Conservation (phyloP, 2,113 vertebrate genomes). For the Rallus limicola region DNA sequence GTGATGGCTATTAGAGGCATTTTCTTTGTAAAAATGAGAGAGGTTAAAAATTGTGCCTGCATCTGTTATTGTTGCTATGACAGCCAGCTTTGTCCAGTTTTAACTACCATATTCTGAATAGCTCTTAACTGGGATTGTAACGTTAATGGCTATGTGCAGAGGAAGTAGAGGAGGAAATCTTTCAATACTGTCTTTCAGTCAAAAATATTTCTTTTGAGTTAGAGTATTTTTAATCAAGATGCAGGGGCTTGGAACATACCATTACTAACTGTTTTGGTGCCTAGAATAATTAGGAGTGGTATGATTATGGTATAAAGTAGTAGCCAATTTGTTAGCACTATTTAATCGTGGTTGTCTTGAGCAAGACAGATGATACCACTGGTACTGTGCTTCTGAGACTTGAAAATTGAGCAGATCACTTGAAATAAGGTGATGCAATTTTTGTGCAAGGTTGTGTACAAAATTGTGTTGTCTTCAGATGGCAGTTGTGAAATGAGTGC, state of each 20-base stretch:
- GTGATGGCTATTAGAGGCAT: not conserved
- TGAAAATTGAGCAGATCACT: not conserved
- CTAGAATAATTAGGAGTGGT: not conserved
- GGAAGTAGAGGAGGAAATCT: not conserved
- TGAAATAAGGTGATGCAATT: constrained; percentile 24
- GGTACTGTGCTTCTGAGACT: not conserved
- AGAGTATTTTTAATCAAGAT: not conserved
- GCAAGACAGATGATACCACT: not conserved
- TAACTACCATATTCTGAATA: not conserved
- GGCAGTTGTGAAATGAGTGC: not conserved
- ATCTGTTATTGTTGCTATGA: constrained; percentile 1
- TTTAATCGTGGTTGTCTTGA: not conserved
- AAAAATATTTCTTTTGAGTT: not conserved
- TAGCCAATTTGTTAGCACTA: not conserved
- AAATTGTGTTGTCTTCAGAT: not conserved
- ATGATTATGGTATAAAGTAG: fast-evolving
- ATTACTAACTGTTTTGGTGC: not conserved
- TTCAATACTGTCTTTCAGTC: not conserved
- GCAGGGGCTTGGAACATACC: not conserved
- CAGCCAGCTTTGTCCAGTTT: constrained; percentile 16
- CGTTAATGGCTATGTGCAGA: not conserved
- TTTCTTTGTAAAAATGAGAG: not conserved
- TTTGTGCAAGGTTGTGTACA: not conserved
- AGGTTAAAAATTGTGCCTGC: not conserved
- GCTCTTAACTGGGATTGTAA: not conserved